Evolutionary conservation across 2,797 vertebrate species (phyloP), one percentile per base, ranked within the genome.

Genomic region (Acrossocheilus fasciatus): DNA sequence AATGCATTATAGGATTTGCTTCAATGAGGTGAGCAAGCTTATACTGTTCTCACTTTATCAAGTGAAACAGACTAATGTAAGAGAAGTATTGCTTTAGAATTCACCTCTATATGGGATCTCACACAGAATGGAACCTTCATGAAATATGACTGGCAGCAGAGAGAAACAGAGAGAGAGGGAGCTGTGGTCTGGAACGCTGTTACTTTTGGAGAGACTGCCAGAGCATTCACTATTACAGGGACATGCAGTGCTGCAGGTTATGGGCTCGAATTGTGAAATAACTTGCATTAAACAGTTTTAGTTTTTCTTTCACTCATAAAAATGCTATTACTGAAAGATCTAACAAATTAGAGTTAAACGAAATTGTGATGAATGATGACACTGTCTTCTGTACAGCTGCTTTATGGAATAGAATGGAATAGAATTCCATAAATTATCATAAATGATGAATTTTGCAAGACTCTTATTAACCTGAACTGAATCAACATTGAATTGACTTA

Each of bases 201-300:
- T 77, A 39, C 34, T 75, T 84, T 84, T 76, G 59, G 45, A 84
- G 72, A 74, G 59, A 84, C 43, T 39, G 45, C 17, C n/a, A 75
- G 57, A 76, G 54, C 57, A 39, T 75, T 75, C 18, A 50, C 59
- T 66, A 36, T 66, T 12, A 76, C 59, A 68, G 36, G 17, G 43
- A 30, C 39, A 43, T 47, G 59, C 59, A 77, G 50, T 34, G 52
- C n/a, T 62, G 39, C 4, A 68, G 26, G 26, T 23, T 81, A 30
- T 50, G 30, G n/a, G 52, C 47, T 84, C 15, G 66, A 68, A 68
- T 66, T 45, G 39, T 23, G 59, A 57, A 64, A 64, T 62, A 30
- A 47, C 4, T 34, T 79, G 14, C 14, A 62, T 43, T 59, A 2
- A 79, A 43, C 23, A 18, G 77, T 45, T 80, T 18, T 36, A 62